These are phyloP conservation scores for Antheraea yamamai DNA, from an alignment of 2,888 invertebrate species.

Conservation along the genomic window DNA sequence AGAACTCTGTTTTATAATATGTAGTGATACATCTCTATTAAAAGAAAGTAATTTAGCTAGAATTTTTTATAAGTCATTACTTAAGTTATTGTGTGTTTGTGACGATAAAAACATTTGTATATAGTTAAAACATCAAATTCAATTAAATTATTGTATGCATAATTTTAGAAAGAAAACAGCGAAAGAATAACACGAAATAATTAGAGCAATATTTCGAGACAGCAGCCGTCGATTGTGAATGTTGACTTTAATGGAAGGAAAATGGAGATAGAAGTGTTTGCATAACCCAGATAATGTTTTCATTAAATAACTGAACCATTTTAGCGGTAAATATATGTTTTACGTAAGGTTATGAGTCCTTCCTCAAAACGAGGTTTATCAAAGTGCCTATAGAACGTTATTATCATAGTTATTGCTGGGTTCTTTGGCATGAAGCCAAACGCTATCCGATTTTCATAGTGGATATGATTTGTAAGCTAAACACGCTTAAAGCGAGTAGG, in stretches of 20 bases:
- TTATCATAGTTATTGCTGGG: conserved; percentile 4
- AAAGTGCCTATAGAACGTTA: background rate
- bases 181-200: background rate
- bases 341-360: background rate
- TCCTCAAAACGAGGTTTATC: conserved; percentile 2
- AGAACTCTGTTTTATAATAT: no score
- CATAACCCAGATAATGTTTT: conserved; percentile 3
- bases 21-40: no score
- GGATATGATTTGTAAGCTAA: conserved; percentile 1
- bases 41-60: no score
- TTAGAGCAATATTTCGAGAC: background rate
- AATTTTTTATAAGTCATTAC: no score
- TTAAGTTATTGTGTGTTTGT: no score
- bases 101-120: no score
- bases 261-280: background rate
- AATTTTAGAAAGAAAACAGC: background rate
- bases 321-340: background rate
- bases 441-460: background rate
- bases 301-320: conserved; percentile 5
- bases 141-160: background rate
- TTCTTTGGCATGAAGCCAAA: conserved; percentile 1
- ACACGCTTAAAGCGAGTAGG: background rate
- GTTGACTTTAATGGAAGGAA: conserved; percentile 1
- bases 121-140: background rate
- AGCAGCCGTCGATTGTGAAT: background rate